phyloP scores from a whole-genome alignment of 2,797 vertebrate species.

The Gallinago stenura region DNA sequence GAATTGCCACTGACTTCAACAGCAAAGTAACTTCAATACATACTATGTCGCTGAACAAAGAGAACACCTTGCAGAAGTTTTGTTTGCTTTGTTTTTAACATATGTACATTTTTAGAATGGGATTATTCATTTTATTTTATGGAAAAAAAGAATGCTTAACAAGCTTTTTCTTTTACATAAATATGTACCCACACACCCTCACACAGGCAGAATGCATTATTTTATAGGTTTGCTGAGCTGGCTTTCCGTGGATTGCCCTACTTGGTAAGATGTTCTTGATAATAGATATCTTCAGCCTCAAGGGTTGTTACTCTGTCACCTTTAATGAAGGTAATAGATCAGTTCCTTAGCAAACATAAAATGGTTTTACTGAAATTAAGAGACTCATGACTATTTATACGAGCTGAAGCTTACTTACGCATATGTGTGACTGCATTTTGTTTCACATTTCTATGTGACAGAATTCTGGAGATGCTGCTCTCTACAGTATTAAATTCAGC shows the following conservation, averaged over 20 bases:
- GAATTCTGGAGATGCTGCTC: not conserved
- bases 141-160: not conserved
- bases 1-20: not conserved
- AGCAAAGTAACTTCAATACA: not conserved
- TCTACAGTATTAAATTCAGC: not conserved
- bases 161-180: not conserved
- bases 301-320: not conserved
- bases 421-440: not conserved
- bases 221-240: not conserved
- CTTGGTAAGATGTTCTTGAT: not conserved
- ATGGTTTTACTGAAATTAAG: not conserved
- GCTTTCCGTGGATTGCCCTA: not conserved
- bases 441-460: not conserved
- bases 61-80: not conserved
- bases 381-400: not conserved
- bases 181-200: not conserved
- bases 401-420: not conserved
- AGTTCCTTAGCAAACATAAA: not conserved
- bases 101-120: not conserved
- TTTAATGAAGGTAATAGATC: constrained; percentile 21
- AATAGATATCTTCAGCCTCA: not conserved
- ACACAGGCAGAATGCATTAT: not conserved
- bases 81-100: not conserved
- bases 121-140: not conserved
- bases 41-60: not conserved